Base-by-base conservation (phyloP, 2,797 vertebrate genomes). In the Halcyon smyrnensis region DNA sequence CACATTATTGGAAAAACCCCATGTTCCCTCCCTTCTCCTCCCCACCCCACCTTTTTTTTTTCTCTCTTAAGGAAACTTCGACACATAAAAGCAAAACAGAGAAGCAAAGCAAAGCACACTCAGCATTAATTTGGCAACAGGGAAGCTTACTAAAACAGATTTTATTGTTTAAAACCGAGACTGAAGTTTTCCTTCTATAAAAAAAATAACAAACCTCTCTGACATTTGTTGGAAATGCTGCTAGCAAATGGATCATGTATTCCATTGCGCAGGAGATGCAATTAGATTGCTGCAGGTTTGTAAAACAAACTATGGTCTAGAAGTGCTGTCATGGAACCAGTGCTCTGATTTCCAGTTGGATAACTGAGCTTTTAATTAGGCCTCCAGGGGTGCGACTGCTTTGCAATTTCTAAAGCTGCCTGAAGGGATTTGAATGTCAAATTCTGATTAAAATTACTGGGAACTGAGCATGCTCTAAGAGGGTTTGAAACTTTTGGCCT, bases 231-330 rank as follows among this genome's bases (percentile, higher is more conserved):
- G 95, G 96, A 95, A 93, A 62, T 76, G n/a, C 15, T 95, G 93
- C 87, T 75, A 88, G 89, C 14, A 32, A 92, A 80, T 41, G 92
- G 95, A 69, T 97, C 93, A 89, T 30, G 69, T 88, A 64, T 97
- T 97, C 97, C 97, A 95, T 87, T 86, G 96, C 90, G 6, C 84
- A 48, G 95, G 94, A 90, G 84, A 85, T 91, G 93, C 95, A 95
- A 94, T 95, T 93, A 77, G 89, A 59, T 87, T 85, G 70, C 84
- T 90, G 74, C 87, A 96, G 87, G 48, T 80, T 90, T 96, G 95
- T 41, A 71, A 95, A 90, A 82, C 62, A 95, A 94, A 93, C 94
- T 64, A 60, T 67, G 93, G 88, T 43, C 36, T n/a, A 62, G 92
- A 34, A 70, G 86, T 21, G 93, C 95, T 95, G 76, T 69, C 95